A percentile compares a stretch with the other conserved stretches of the same genome.
phyloP scores from a whole-genome alignment of 2,888 invertebrate species.

The Brachylomia viminalis region DNA sequence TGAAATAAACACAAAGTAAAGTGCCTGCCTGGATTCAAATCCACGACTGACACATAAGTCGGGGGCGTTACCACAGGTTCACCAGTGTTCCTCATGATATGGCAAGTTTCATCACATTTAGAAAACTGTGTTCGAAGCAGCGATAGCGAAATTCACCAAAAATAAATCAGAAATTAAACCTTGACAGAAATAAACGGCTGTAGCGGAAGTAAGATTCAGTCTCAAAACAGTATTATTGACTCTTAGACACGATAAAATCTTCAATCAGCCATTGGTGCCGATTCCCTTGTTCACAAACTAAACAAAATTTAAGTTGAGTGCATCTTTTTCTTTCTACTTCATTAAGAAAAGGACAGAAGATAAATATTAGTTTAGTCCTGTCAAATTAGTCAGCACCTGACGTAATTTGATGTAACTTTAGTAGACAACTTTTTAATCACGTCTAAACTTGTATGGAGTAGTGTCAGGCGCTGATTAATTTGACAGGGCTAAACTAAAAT shows the following conservation, averaged over 20 bases:
- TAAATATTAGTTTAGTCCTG: too few species aligned
- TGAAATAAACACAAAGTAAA: not conserved
- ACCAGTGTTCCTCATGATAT: not conserved
- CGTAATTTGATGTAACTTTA: too few species aligned
- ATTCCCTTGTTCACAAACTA: too few species aligned
- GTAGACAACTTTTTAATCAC: too few species aligned
- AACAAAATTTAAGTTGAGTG: too few species aligned
- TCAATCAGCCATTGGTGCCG: too few species aligned
- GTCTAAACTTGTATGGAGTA: too few species aligned
- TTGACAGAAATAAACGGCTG: not conserved
- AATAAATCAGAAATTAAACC: not conserved
- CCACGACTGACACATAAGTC: not conserved
- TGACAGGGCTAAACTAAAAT: too few species aligned
- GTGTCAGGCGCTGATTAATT: too few species aligned
- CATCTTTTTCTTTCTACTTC: too few species aligned
- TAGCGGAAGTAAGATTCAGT: not conserved
- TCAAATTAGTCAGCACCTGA: too few species aligned
- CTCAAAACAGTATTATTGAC: not conserved
- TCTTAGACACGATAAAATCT: constrained; percentile 2
- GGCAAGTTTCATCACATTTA: not conserved
- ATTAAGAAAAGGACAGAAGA: too few species aligned
- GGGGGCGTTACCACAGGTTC: not conserved
- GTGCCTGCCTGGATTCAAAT: not conserved
- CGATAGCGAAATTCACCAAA: not conserved
- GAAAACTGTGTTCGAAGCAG: not conserved